Conservation (phyloP, 2,888 invertebrate species). For the Ichneumoninae sp. region DNA sequence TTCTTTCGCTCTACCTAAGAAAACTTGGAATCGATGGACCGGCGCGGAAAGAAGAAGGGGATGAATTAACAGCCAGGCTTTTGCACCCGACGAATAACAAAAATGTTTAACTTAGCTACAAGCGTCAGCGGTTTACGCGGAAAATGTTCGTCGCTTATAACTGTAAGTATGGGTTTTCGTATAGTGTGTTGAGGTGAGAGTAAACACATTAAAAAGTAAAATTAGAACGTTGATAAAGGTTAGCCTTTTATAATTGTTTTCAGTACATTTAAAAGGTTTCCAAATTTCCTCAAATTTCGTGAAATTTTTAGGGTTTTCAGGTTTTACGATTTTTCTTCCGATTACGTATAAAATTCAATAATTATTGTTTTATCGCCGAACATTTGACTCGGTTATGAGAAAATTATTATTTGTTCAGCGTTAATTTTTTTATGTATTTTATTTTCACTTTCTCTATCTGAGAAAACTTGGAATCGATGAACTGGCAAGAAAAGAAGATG, state of each 20-base stretch:
- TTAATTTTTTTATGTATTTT: constrained; percentile 46
- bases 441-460: constrained; percentile 24
- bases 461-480: constrained; percentile 14
- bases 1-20: constrained; percentile 16
- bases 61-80: constrained; percentile 15
- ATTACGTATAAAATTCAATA: too few relatives aligned
- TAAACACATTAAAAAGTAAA: too few relatives aligned
- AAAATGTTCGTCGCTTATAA: neutral
- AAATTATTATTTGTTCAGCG: too few relatives aligned
- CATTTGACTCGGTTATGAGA: too few relatives aligned
- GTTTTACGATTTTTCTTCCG: too few relatives aligned
- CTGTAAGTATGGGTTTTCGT: neutral
- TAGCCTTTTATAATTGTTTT: too few relatives aligned
- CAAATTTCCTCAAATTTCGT: too few relatives aligned
- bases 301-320: too few relatives aligned
- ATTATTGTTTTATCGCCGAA: too few relatives aligned
- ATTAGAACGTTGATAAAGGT: too few relatives aligned
- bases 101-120: neutral
- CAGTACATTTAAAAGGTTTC: too few relatives aligned
- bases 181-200: neutral
- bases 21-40: constrained; percentile 27
- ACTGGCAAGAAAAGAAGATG: neutral
- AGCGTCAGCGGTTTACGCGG: neutral
- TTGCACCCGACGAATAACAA: constrained; percentile 7
- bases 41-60: constrained; percentile 23